Percentiles rank a stretch among this genome's conserved stretches.
phyloP scores from a whole-genome alignment of 2,113 vertebrate genomes.

The Sminthopsis crassicaudata region DNA sequence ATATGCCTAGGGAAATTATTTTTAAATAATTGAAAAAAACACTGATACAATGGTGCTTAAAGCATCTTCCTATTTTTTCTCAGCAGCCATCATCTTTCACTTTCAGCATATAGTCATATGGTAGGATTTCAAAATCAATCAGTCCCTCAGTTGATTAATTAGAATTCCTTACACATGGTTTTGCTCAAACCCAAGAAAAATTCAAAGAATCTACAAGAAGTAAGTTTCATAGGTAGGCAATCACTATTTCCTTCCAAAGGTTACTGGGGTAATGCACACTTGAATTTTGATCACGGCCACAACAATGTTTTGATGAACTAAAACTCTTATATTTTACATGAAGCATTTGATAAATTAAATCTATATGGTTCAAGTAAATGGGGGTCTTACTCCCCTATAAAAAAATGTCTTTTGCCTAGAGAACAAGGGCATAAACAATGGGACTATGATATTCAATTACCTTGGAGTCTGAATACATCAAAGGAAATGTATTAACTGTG shows the following conservation, averaged over 20 bases:
- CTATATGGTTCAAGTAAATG: background rate
- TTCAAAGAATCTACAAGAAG: background rate
- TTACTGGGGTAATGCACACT: background rate
- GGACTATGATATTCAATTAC: background rate
- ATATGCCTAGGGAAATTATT: background rate
- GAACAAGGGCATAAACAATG: background rate
- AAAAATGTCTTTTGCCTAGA: background rate
- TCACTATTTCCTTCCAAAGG: background rate
- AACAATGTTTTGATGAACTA: background rate
- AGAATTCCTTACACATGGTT: background rate
- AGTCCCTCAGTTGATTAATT: background rate
- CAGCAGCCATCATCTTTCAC: background rate
- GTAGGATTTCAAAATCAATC: background rate
- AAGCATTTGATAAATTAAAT: background rate
- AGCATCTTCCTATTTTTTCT: background rate
- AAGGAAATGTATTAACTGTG: background rate
- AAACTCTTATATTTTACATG: background rate
- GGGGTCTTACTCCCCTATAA: background rate
- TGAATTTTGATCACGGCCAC: background rate
- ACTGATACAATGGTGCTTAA: background rate
- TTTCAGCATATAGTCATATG: background rate
- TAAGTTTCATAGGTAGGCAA: background rate
- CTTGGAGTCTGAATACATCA: background rate
- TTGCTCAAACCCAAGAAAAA: background rate
- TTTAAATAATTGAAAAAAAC: background rate